These are phyloP conservation scores for Lindbergichthys nudifrons DNA, from an alignment of 2,797 vertebrate species.

Conservation along the genomic window DNA sequence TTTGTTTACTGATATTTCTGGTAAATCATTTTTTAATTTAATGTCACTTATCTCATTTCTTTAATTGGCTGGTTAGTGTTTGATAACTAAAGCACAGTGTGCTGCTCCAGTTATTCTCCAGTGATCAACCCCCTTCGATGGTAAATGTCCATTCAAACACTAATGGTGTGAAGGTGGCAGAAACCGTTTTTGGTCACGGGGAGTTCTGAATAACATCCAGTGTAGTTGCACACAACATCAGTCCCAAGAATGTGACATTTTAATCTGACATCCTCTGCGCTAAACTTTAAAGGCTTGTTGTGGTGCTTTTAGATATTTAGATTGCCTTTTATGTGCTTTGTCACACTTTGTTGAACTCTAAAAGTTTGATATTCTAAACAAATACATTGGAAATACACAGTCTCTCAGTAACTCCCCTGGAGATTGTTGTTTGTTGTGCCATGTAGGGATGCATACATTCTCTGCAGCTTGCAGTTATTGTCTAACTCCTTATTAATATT, in stretches of 20 bases:
- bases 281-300: conserved; percentile 21
- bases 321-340: conserved; percentile 60
- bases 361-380: conserved; percentile 53
- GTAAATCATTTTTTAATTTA: background rate
- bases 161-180: background rate
- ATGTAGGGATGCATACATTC: conserved; percentile 15
- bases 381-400: conserved; percentile 55
- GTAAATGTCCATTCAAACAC: conserved; percentile 7
- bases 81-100: conserved; percentile 18
- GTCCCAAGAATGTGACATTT: conserved; percentile 20
- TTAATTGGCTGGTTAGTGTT: conserved; percentile 22
- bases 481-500: background rate
- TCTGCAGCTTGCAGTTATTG: conserved; percentile 14
- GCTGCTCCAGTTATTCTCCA: conserved; percentile 4
- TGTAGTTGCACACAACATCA: background rate
- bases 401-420: conserved; percentile 24
- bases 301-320: conserved; percentile 50
- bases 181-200: background rate
- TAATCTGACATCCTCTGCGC: conserved; percentile 17
- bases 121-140: background rate
- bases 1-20: background rate
- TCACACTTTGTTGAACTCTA: conserved; percentile 60
- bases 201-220: conserved; percentile 16
- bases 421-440: conserved; percentile 19
- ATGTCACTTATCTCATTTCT: background rate